These are phyloP conservation scores for Microctonus brassicae DNA, from an alignment of 2,888 invertebrate species.

Conservation along the genomic window DNA sequence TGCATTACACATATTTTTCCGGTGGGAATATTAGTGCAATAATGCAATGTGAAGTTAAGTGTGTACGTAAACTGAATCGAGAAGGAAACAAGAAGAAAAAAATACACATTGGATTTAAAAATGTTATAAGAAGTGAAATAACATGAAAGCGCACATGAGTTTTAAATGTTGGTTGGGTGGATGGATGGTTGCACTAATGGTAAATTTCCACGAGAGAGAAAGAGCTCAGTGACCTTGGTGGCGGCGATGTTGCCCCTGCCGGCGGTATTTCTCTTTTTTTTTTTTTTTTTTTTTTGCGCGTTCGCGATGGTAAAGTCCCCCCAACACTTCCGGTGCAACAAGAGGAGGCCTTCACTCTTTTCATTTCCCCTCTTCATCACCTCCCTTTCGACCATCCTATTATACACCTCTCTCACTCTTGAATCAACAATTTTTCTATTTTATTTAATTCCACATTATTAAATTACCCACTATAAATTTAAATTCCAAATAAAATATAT, in stretches of 20 bases:
- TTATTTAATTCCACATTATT: not conserved
- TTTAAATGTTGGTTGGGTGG: not conserved
- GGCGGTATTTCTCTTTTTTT: not conserved
- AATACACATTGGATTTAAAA: not conserved
- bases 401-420: not conserved
- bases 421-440: not conserved
- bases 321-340: not conserved
- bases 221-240: constrained; percentile 43
- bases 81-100: not conserved
- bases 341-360: not conserved
- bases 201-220: constrained; percentile 44
- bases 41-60: not conserved
- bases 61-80: not conserved
- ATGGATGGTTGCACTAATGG: constrained; percentile 28
- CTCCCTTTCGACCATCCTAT: no score
- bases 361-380: not conserved
- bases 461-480: not conserved
- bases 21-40: constrained; percentile 28
- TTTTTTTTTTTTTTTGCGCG: not conserved
- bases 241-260: constrained; percentile 31
- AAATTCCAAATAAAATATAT: no score
- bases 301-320: not conserved
- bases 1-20: constrained; percentile 16
- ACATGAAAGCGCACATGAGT: constrained; percentile 11
- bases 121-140: constrained; percentile 24